Evolutionary conservation across 2,797 vertebrate species (phyloP).

Genomic region (Alcedo atthis): DNA sequence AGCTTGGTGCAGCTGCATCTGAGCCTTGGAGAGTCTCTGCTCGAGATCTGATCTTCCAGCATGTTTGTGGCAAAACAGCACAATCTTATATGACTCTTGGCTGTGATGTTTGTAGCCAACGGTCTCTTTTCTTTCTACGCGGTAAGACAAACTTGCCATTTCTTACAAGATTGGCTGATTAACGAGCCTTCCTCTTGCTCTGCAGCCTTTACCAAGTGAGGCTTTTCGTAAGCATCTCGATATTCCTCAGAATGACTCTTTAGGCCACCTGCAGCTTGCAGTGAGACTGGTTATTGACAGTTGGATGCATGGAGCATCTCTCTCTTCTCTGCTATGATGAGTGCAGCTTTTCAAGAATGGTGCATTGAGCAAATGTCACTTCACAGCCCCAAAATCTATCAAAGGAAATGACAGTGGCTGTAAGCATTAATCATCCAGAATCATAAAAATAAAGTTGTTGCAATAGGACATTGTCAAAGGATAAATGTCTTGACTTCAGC

Average conservation of each 20-base stretch:
- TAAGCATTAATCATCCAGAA: constrained; percentile 49
- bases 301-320: not conserved
- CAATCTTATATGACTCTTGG: not conserved
- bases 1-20: not conserved
- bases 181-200: rapidly evolving
- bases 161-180: not conserved
- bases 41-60: not conserved
- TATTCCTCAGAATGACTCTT: not conserved
- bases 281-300: not conserved
- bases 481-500: not conserved
- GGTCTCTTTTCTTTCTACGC: not conserved
- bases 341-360: not conserved
- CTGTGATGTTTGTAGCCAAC: not conserved
- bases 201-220: not conserved
- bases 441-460: constrained; percentile 53
- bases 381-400: constrained; percentile 20
- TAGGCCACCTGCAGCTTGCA: constrained; percentile 16
- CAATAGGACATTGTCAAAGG: not conserved
- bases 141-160: not conserved
- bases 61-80: not conserved
- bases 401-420: constrained; percentile 16
- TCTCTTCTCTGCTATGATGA: not conserved
- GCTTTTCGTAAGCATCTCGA: not conserved
- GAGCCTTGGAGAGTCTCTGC: not conserved
- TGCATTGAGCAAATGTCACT: constrained; percentile 50